phyloP scores from a whole-genome alignment of 2,797 vertebrate genomes.

The Periophthalmus magnuspinnatus region DNA sequence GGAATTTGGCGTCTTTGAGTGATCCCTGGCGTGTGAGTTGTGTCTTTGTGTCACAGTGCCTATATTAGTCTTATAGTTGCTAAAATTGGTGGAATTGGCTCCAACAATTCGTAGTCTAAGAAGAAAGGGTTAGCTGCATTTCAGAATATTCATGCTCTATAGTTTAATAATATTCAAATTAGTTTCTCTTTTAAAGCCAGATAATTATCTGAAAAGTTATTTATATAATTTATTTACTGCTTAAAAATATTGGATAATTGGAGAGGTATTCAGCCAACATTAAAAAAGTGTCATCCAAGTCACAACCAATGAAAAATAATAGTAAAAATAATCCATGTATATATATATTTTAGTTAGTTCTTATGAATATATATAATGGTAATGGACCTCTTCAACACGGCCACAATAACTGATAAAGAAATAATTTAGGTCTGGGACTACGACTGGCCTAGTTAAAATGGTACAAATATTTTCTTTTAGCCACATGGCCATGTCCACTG shows the following conservation, averaged over 20 bases:
- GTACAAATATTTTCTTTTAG: conserved; percentile 9
- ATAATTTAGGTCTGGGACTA: neutral
- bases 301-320: too few species aligned
- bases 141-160: too few species aligned
- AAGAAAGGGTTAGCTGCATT: too few species aligned
- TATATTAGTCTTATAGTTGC: neutral
- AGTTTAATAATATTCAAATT: too few species aligned
- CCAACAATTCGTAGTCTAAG: neutral
- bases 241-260: too few species aligned
- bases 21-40: neutral
- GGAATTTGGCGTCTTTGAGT: neutral
- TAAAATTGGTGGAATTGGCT: neutral
- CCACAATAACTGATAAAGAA: neutral
- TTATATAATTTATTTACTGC: too few species aligned
- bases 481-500: neutral
- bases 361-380: neutral
- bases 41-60: neutral
- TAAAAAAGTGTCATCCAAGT: too few species aligned
- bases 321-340: too few species aligned
- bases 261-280: too few species aligned
- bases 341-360: too few species aligned
- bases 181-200: too few species aligned
- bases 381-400: neutral
- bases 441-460: neutral
- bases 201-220: too few species aligned